Evolutionary conservation across 2,113 vertebrate species (phyloP), one percentile per base, ranked within the genome.

Genomic region (Dromiciops gliroides): DNA sequence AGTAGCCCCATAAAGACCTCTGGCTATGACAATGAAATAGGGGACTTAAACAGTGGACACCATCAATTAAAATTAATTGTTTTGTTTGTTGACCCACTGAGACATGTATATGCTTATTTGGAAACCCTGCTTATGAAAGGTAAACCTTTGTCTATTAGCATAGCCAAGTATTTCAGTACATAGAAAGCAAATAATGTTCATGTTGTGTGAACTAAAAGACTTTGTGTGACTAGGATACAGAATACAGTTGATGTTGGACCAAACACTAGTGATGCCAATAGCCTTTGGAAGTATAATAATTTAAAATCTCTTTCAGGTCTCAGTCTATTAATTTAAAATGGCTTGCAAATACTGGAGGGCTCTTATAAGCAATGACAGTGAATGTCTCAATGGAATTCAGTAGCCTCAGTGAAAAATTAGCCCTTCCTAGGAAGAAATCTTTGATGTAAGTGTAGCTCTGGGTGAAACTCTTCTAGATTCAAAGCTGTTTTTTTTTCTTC

Each of bases 211-310:
- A 48, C 24, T 92, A 5, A 47, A 16, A 67, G 3, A 95, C 91
- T 91, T 89, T 96, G 50, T 93, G 67, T 93, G 91, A 83, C 93
- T 94, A 97, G 25, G n/a, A 14, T 96, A 2, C 8, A 93, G 12
- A 37, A 53, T 50, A 89, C 93, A 95, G 93, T 96, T 97, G 94
- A 75, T 96, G 52, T 90, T 60, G 51, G 26, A 96, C 37, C n/a
- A 95, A 53, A 91, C 60, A 93, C 51, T 89, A 95, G 92, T 96
- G 94, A 95, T 96, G 28, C 44, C 91, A 94, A 91, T 90, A 92
- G 52, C 3, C 50, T 22, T 95, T 95, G 19, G 31, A 97, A 96
- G 96, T 90, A 31, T 19, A 92, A 51, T 94, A 49, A 92, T 48
- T 97, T 96, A 95, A 94, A 92, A 96, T 95, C 23, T 93, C 48